Evolutionary conservation across 2,797 vertebrate species (phyloP), one percentile per base, ranked within the genome.

Genomic region (Neopelma chrysocephalum): DNA sequence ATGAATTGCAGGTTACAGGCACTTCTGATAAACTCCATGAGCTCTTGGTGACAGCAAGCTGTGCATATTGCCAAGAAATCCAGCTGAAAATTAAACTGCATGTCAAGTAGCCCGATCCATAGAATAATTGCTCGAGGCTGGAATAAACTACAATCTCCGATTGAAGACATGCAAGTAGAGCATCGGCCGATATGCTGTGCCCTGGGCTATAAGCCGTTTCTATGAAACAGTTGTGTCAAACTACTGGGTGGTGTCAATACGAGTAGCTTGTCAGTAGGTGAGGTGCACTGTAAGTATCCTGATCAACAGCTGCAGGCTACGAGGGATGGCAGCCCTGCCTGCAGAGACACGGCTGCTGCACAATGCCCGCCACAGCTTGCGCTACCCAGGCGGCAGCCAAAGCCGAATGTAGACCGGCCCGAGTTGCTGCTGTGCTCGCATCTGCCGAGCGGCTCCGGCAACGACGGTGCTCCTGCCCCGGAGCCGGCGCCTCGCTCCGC

Each of bases 21-120:
- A 56, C 79, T 92, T 85, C 68, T 88, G 87, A 91, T 62, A 51
- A 97, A 96, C 80, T 77, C 31, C 66, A 80, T 61, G 91, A 95
- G 90, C 77, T 66, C 26, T 9, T 14, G 45, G 70, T 61, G 91
- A 95, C 92, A 91, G 68, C 86, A 90, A 95, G 87, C 87, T 86
- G 82, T 62, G 54, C 40, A 29, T 45, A 85, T 1, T 87, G 79
- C 78, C 93, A 86, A 56, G 77, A 90, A 75, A 96, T 88, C 78
- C 87, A 92, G 93, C 79, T 95, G 94, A 91, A 97, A 96, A 97
- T 97, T 90, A 90, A 94, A 95, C 77, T 61, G 71, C 84, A 91
- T 56, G 65, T 92, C 97, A 94, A 97, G 92, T 27, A 92, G 93
- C 88, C 88, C 68, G 15, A 92, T 95, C 87, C 88, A 66, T 79